phyloP scores from a whole-genome alignment of 2,113 vertebrate genomes.

The Saguinus midas region DNA sequence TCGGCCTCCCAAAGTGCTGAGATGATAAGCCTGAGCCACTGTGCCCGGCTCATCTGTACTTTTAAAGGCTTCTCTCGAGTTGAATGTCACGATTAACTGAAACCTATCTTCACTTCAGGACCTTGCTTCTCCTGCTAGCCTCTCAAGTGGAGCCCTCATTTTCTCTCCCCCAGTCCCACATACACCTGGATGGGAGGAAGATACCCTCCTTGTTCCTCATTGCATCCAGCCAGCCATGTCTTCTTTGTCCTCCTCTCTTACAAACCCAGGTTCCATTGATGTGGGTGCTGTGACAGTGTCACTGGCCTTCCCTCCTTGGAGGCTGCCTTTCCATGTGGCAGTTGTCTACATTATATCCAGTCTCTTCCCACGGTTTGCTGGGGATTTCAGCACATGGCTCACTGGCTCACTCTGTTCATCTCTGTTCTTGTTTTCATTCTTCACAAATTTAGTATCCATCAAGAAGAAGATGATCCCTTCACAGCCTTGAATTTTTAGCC shows the following conservation, averaged over 20 bases:
- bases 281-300: too few species aligned
- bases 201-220: neutral
- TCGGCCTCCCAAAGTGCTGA: too few species aligned
- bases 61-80: neutral
- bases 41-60: too few species aligned
- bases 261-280: neutral
- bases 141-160: neutral
- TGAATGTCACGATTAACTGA: neutral
- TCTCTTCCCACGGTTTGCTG: neutral
- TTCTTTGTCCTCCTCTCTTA: neutral
- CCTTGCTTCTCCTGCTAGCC: too few species aligned
- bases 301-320: fast-evolving
- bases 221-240: too few species aligned
- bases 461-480: neutral
- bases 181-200: fast-evolving
- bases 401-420: neutral
- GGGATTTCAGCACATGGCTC: neutral
- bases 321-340: fast-evolving
- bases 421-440: neutral
- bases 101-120: neutral
- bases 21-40: too few species aligned
- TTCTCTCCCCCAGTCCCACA: neutral
- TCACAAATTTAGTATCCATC: neutral
- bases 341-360: fast-evolving
- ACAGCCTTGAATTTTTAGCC: too few species aligned